Conservation (phyloP, 2,113 vertebrate genomes). For the Dromiciops gliroides region DNA sequence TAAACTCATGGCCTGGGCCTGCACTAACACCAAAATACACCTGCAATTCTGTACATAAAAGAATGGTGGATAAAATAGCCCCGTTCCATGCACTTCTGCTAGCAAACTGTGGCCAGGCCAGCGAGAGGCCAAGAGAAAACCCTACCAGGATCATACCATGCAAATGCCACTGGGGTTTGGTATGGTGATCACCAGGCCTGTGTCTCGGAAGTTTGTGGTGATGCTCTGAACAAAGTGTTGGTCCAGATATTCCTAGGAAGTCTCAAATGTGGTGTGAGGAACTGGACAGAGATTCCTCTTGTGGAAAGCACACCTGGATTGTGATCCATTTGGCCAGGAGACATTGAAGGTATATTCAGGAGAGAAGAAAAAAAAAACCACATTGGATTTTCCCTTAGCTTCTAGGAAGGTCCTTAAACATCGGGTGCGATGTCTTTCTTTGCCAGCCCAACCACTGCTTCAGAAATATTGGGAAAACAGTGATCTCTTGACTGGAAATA, state of each 20-base stretch:
- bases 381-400: neutral
- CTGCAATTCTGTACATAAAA: constrained; percentile 69
- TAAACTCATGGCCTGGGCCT: constrained; percentile 21
- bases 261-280: neutral
- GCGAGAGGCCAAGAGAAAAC: constrained; percentile 45
- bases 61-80: constrained; percentile 46
- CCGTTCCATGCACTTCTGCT: constrained; percentile 56
- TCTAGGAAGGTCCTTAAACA: neutral
- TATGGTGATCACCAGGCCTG: neutral
- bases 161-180: constrained; percentile 35
- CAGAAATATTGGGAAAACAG: neutral
- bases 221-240: accelerated
- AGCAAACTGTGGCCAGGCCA: constrained; percentile 62
- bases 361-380: neutral
- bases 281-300: neutral
- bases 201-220: constrained; percentile 34
- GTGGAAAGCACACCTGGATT: neutral
- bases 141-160: neutral
- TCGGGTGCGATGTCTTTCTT: neutral
- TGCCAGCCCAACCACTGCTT: neutral
- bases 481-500: constrained; percentile 20
- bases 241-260: neutral
- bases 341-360: accelerated
- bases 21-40: constrained; percentile 66
- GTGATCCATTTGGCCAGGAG: accelerated